Evolutionary conservation across 2,888 invertebrate species (phyloP), one percentile per base, ranked within the genome.

Genomic region (Nemotelus nigrinus): DNA sequence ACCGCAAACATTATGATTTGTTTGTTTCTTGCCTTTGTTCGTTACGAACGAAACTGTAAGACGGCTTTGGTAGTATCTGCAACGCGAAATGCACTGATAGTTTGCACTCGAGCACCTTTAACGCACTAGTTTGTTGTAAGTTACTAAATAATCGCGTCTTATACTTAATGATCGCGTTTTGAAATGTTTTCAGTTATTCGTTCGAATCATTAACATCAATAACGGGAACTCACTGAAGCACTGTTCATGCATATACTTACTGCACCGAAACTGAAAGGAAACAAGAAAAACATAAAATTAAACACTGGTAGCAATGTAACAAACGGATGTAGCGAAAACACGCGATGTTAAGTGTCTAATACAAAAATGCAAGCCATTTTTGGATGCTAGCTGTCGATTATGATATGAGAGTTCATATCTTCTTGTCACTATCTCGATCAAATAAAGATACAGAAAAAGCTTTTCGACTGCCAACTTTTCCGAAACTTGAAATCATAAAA

Each of bases 1-100:
- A 94, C 93, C 89, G 94, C 94, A 90, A 94, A 94, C 94, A 94
- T 94, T 90, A 90, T 93, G 90, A 88, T 79, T 53, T 63, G 10
- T n/a, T 68, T 77, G 65, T 78, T 77, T 78, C 48, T 77, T 75
- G 39, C 50, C 55, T 63, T 63, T 77, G 43, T n/a, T 63, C 43
- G 25, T 63, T 43, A 7, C 41, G 43, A 63, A 63, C 43, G 25
- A 25, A 25, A 25, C 25, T 25, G 25, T 25, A 25, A 25, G 25
- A 25, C 25, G 25, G 25, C 45, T 74, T 58, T 45, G 10, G 10
- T 10, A 53, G 10, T 53, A 10, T 1, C n/a, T n/a, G n/a, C n/a
- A n/a, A n/a, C n/a, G n/a, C n/a, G n/a, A n/a, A n/a, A n/a, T 53
- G 1, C 1, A 8, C 10, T 53, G 53, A 53, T 8, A 53, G 10